Evolutionary conservation across 2,113 vertebrate genomes (phyloP).

Genomic region (Meleagris gallopavo): DNA sequence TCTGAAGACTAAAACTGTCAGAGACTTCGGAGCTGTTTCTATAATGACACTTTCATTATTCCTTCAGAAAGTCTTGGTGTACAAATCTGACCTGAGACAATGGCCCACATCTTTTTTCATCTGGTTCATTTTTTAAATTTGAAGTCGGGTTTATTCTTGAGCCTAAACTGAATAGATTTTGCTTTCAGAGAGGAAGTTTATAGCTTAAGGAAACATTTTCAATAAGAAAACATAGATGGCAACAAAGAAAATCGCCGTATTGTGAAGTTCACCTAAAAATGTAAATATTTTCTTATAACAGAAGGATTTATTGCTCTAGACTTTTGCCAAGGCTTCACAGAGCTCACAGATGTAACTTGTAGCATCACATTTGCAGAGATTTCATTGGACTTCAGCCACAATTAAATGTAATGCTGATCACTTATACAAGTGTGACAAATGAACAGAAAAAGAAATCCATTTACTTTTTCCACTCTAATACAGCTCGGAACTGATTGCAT

Average conservation of each 20-base stretch:
- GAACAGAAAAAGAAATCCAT: background rate
- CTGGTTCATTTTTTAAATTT: background rate
- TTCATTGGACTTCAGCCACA: background rate
- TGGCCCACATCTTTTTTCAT: background rate
- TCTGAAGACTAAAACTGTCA: background rate
- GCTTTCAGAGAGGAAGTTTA: background rate
- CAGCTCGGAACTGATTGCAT: background rate
- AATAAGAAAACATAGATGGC: background rate
- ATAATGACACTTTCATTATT: background rate
- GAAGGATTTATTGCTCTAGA: background rate
- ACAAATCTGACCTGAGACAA: background rate
- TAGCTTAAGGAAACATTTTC: background rate
- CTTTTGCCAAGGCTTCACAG: background rate
- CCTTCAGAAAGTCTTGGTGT: background rate
- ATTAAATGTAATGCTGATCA: background rate
- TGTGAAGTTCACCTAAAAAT: background rate
- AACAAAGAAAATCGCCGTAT: background rate
- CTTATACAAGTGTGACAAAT: background rate
- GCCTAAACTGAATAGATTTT: background rate
- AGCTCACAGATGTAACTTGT: background rate
- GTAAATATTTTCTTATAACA: background rate
- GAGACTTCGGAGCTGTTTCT: background rate
- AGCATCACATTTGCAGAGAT: background rate
- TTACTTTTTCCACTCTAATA: background rate
- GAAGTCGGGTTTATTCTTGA: background rate